These are phyloP conservation scores for Microvelia longipes DNA, from an alignment of 1,140 invertebrate genomes.

Conservation along the genomic window DNA sequence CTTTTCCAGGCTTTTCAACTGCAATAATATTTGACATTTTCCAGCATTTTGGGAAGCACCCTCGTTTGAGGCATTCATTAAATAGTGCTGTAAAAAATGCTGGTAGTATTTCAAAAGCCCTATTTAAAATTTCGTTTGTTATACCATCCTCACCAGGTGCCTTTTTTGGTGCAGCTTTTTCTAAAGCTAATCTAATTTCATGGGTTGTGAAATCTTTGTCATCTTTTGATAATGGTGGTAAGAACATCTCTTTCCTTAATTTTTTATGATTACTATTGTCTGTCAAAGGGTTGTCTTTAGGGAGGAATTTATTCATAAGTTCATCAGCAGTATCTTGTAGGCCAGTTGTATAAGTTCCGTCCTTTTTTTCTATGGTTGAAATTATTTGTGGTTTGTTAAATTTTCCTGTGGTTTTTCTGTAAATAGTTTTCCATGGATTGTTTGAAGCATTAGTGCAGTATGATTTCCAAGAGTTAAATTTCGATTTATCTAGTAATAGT, in stretches of 20 bases:
- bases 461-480: not conserved
- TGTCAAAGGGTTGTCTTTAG: not conserved
- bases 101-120: not conserved
- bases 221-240: not conserved
- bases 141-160: slow-evolving; percentile 3
- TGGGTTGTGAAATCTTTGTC: not conserved
- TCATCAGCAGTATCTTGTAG: not conserved
- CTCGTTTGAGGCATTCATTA: not conserved
- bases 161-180: not conserved
- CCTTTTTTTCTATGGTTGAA: not conserved
- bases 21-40: not conserved
- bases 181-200: not conserved
- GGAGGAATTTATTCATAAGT: not conserved
- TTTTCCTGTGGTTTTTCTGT: not conserved
- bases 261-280: not conserved
- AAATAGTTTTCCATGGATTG: not conserved
- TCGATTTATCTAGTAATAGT: not conserved
- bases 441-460: not conserved
- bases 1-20: slow-evolving; percentile 1
- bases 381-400: not conserved
- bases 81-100: not conserved
- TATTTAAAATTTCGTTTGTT: not conserved
- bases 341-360: not conserved
- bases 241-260: not conserved
- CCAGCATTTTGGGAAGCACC: not conserved